phyloP scores from a whole-genome alignment of 92 coral and sea anemone genomes.

The Blastomussa wellsi region DNA sequence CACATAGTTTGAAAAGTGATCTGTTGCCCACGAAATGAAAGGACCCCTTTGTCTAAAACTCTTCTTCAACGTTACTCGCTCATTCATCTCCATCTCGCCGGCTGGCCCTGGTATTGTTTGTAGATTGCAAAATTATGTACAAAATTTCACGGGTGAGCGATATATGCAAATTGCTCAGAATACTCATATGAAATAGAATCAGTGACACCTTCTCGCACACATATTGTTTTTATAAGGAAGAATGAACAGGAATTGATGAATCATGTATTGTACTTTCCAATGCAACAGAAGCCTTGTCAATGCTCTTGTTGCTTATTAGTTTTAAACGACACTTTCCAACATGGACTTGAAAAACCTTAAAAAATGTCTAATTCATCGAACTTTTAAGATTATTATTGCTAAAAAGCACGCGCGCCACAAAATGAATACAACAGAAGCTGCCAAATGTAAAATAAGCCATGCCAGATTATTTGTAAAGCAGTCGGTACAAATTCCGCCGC shows the following conservation, averaged over 20 bases:
- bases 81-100: too few species aligned
- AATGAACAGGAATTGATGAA: too few species aligned
- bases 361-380: neutral
- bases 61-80: neutral
- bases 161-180: neutral
- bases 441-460: neutral
- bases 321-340: too few species aligned
- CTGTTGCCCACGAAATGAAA: neutral
- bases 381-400: neutral
- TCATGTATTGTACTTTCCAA: too few species aligned
- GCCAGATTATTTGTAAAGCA: neutral
- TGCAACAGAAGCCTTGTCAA: neutral
- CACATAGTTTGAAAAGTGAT: neutral
- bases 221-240: conserved; percentile 1
- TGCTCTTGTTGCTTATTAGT: too few species aligned
- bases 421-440: neutral
- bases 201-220: neutral
- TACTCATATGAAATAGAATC: neutral
- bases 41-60: neutral
- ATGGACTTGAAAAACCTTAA: too few species aligned
- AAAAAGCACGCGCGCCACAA: neutral
- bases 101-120: neutral
- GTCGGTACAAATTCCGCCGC: neutral
- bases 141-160: neutral
- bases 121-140: neutral